These are phyloP conservation scores for Progne subis DNA, from an alignment of 2,113 vertebrate species.

Conservation along the genomic window DNA sequence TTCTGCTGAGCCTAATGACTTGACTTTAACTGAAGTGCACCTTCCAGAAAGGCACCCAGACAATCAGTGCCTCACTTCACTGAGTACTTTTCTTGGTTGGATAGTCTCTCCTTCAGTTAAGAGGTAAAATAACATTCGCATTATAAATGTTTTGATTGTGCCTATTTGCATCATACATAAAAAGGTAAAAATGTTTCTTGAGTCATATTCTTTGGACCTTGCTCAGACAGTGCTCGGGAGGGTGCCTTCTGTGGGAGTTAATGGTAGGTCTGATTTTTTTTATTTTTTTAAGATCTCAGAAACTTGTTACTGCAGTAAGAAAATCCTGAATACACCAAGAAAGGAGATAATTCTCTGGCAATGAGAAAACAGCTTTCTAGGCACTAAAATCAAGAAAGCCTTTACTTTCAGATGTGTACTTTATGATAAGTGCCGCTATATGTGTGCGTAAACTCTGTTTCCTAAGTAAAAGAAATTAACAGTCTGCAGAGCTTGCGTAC, in stretches of 20 bases:
- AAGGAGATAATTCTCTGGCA: not conserved
- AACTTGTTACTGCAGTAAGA: not conserved
- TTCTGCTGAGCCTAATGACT: slow-evolving; percentile 39
- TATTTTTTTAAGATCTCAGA: not conserved
- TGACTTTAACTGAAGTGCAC: slow-evolving; percentile 12
- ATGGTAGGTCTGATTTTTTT: not conserved
- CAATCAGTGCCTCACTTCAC: not conserved
- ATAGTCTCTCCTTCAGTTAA: not conserved
- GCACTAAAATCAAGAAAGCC: not conserved
- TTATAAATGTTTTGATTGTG: not conserved
- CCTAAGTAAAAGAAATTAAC: not conserved
- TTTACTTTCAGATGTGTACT: not conserved
- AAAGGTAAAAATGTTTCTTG: not conserved
- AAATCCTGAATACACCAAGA: not conserved
- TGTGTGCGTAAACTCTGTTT: not conserved
- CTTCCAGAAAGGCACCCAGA: slow-evolving; percentile 12
- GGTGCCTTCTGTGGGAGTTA: not conserved
- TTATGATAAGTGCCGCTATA: not conserved
- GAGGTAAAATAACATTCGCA: not conserved
- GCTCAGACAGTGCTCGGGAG: not conserved
- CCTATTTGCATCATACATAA: not conserved
- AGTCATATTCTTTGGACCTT: not conserved
- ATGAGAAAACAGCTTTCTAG: not conserved
- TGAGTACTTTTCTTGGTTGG: not conserved
- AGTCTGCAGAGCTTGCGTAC: not conserved